Evolutionary conservation across 2,113 vertebrate genomes (phyloP).

Genomic region (Menura novaehollandiae): DNA sequence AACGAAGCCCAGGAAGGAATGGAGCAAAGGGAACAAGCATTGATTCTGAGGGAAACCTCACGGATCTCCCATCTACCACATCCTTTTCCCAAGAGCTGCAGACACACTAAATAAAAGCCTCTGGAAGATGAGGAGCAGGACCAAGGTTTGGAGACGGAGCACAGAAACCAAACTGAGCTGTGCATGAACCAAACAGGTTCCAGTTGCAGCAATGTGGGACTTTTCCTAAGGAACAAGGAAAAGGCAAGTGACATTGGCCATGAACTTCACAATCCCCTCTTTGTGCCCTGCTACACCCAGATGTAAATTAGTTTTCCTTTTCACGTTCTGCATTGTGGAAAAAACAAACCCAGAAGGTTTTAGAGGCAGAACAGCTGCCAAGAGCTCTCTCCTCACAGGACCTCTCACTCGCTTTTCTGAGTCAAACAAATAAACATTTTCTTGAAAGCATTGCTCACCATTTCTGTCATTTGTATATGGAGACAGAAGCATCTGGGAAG

Average conservation of each 20-base stretch:
- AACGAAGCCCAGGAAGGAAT: neutral
- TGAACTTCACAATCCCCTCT: neutral
- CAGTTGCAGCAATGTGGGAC: accelerated
- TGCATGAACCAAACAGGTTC: accelerated
- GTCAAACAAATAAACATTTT: neutral
- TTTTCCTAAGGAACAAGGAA: neutral
- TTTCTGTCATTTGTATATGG: neutral
- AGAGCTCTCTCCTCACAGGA: neutral
- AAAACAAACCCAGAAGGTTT: neutral
- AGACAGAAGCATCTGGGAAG: constrained; percentile 31
- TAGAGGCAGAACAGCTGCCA: neutral
- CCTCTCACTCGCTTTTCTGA: neutral
- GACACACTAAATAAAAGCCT: accelerated
- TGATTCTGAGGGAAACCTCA: neutral
- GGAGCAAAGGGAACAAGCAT: neutral
- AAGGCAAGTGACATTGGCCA: neutral
- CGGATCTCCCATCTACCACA: neutral
- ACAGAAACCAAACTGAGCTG: neutral
- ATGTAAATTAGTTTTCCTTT: neutral
- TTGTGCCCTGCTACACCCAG: neutral
- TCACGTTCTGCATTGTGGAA: neutral
- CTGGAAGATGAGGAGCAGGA: neutral
- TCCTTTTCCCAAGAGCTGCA: neutral
- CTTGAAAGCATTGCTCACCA: neutral
- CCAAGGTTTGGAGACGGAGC: neutral